phyloP scores from a whole-genome alignment of 2,797 vertebrate species.

The Pseudotriccus pelzelni region DNA sequence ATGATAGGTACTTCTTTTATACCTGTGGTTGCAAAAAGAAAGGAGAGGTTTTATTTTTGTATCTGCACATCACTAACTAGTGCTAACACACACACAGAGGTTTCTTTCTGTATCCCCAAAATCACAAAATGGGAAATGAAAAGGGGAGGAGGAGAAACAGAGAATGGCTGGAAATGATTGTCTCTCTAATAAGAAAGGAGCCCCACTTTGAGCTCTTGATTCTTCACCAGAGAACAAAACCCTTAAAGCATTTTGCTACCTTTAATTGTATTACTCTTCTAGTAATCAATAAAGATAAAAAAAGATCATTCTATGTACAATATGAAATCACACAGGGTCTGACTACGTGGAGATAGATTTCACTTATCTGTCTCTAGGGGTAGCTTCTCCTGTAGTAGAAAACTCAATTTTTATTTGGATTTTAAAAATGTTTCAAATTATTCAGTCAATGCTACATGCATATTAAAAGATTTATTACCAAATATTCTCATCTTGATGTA shows the following conservation, averaged over 20 bases:
- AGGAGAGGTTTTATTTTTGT: neutral
- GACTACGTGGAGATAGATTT: slow-evolving; percentile 35
- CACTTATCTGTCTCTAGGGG: slow-evolving; percentile 53
- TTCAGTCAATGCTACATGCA: slow-evolving; percentile 58
- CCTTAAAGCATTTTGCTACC: slow-evolving; percentile 24
- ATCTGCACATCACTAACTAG: neutral
- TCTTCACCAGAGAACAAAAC: slow-evolving; percentile 22
- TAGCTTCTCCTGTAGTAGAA: slow-evolving; percentile 55
- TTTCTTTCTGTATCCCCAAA: neutral
- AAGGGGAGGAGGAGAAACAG: neutral
- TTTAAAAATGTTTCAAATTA: slow-evolving; percentile 72
- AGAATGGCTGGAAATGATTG: neutral
- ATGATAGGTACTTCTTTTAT: neutral
- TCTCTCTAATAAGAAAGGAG: neutral
- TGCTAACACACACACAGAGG: neutral
- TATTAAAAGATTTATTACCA: slow-evolving; percentile 67
- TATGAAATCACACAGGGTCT: slow-evolving; percentile 36
- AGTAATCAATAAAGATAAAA: slow-evolving; percentile 69
- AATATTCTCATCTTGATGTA: slow-evolving; percentile 52
- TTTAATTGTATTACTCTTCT: slow-evolving; percentile 56
- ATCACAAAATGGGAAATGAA: slow-evolving; percentile 14
- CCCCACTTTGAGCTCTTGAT: slow-evolving; percentile 5
- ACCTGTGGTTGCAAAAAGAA: neutral
- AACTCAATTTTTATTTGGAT: slow-evolving; percentile 74
- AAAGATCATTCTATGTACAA: slow-evolving; percentile 29